A percentile compares a stretch with the other conserved stretches of the same genome.
Conservation (phyloP, 92 coral and sea anemone genomes). For the Epizoanthus illoricatus region DNA sequence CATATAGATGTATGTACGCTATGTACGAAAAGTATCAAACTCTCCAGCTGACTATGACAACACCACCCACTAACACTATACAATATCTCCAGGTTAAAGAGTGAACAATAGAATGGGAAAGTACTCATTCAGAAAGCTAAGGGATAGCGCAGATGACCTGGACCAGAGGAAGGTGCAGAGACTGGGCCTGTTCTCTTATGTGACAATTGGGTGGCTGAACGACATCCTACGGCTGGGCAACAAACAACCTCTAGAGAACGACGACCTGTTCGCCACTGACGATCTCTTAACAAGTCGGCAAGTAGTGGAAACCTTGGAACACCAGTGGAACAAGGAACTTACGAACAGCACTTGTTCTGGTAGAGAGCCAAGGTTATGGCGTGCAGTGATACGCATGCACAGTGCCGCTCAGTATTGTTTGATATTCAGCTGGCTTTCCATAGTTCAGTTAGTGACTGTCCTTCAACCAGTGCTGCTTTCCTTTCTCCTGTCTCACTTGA, state of each 20-base stretch:
- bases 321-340: slow-evolving; percentile 1
- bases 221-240: background rate
- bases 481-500: background rate
- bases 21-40: too few relatives aligned
- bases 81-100: background rate
- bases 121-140: background rate
- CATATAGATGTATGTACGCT: too few relatives aligned
- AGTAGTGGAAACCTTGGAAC: background rate
- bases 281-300: background rate
- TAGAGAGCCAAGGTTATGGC: slow-evolving; percentile 1
- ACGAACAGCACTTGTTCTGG: background rate
- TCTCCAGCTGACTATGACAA: too few relatives aligned
- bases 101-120: background rate
- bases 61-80: too few relatives aligned
- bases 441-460: background rate
- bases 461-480: background rate
- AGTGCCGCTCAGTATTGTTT: background rate
- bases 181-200: background rate
- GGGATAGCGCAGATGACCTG: background rate
- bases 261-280: slow-evolving; percentile 1
- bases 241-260: slow-evolving; percentile 2
- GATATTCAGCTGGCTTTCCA: background rate
- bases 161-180: background rate
- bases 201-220: slow-evolving; percentile 11
- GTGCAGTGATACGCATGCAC: background rate